Evolutionary conservation across 23 tunicate species (phyloP).

Genomic region (Trididemnum miniatum): DNA sequence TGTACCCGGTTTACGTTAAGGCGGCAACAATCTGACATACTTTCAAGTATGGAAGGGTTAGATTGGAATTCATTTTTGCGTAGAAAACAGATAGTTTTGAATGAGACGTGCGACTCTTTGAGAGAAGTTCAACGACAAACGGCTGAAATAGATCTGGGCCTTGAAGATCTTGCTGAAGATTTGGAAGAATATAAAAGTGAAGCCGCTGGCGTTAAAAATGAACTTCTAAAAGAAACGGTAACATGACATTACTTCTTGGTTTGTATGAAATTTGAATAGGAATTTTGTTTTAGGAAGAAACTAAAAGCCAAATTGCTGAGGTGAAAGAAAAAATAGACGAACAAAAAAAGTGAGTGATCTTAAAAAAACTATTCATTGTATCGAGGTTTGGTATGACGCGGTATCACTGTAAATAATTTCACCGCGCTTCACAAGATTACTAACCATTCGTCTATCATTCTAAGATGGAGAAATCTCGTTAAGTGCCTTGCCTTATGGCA

Average conservation of each 20-base stretch:
- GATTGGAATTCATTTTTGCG: not conserved
- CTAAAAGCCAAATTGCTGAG: constrained; percentile 38
- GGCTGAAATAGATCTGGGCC: constrained; percentile 63
- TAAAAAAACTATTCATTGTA: too few species aligned
- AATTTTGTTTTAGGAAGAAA: constrained; percentile 47
- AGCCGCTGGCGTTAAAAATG: constrained; percentile 31
- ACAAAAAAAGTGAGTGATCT: constrained; percentile 69
- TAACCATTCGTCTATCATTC: too few species aligned
- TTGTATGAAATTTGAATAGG: too few species aligned
- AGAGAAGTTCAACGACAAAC: constrained; percentile 52
- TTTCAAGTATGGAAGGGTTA: too few species aligned
- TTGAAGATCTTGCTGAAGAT: constrained; percentile 64
- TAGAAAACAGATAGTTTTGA: constrained; percentile 67
- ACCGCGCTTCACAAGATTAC: too few species aligned
- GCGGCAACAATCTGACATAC: too few species aligned
- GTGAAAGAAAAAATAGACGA: constrained; percentile 61
- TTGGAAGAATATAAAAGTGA: constrained; percentile 46
- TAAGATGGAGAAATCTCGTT: too few species aligned
- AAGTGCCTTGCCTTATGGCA: too few species aligned
- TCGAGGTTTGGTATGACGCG: too few species aligned
- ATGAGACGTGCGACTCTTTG: constrained; percentile 63
- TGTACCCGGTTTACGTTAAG: too few species aligned
- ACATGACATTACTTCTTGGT: too few species aligned
- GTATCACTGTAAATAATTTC: too few species aligned
- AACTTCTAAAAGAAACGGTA: constrained; percentile 41